Percentiles rank a stretch among this genome's conserved stretches.
phyloP scores from a whole-genome alignment of 2,888 invertebrate genomes.

The Lithophane leautieri region DNA sequence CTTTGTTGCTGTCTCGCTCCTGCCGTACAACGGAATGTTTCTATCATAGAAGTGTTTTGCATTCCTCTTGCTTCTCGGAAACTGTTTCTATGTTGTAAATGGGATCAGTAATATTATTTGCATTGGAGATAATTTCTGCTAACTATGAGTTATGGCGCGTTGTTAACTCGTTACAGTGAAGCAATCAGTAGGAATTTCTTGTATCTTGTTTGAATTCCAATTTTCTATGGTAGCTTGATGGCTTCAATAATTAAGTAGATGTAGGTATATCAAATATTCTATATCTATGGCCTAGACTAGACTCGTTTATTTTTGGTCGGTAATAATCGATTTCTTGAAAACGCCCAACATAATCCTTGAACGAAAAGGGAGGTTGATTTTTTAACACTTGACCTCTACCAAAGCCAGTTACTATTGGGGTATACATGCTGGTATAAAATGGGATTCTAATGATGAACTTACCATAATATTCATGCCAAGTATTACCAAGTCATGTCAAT shows the following conservation, averaged over 20 bases:
- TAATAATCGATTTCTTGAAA: conserved; percentile 14
- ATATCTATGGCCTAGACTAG: conserved; percentile 13
- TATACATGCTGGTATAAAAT: neutral
- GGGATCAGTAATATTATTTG: conserved; percentile 57
- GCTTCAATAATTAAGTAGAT: conserved; percentile 20
- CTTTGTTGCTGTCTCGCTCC: conserved; percentile 74
- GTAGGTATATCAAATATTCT: conserved; percentile 11
- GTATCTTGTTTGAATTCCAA: conserved; percentile 14
- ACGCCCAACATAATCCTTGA: conserved; percentile 7
- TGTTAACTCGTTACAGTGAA: conserved; percentile 43
- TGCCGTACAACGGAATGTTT: conserved; percentile 66
- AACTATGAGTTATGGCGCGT: conserved; percentile 34
- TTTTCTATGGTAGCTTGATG: conserved; percentile 12
- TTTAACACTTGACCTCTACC: conserved; percentile 11
- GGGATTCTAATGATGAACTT: neutral
- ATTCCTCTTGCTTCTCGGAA: conserved; percentile 61
- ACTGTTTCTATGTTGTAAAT: conserved; percentile 61
- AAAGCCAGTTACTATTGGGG: neutral
- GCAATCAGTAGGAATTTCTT: conserved; percentile 7
- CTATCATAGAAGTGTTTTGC: conserved; percentile 69
- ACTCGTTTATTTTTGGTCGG: conserved; percentile 10
- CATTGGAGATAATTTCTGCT: conserved; percentile 57
- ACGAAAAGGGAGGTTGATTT: neutral
- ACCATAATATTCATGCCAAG: neutral
- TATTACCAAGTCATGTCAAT: conserved; percentile 2